These are phyloP conservation scores for Ypsolopha scabrella DNA, from an alignment of 2,888 invertebrate species.

Conservation along the genomic window DNA sequence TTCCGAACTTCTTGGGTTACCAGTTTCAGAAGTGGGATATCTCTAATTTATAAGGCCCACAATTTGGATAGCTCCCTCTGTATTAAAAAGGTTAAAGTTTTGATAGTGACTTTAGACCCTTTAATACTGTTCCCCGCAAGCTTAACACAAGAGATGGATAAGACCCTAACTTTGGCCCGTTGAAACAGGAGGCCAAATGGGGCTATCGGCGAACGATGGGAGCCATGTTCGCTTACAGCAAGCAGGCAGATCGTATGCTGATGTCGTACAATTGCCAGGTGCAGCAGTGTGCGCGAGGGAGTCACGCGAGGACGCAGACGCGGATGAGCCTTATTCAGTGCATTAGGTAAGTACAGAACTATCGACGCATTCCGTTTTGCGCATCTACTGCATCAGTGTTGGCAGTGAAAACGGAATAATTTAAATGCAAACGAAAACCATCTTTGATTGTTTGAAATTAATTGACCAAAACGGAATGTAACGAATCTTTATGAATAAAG, in stretches of 20 bases:
- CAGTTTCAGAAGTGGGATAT: no score
- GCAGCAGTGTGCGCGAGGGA: slow-evolving; percentile 57
- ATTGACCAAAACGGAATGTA: no score
- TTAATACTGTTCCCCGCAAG: slow-evolving; percentile 11
- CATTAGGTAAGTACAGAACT: slow-evolving; percentile 69
- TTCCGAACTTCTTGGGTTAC: not conserved
- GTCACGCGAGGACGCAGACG: slow-evolving; percentile 45
- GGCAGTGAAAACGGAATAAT: no score
- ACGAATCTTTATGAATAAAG: no score
- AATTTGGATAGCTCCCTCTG: no score
- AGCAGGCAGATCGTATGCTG: slow-evolving; percentile 65
- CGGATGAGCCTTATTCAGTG: slow-evolving; percentile 85
- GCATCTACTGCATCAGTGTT: no score
- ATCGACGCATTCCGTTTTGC: no score
- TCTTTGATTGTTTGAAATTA: no score
- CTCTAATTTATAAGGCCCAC: no score
- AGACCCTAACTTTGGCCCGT: slow-evolving; percentile 29
- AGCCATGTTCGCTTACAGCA: slow-evolving; percentile 67
- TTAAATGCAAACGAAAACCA: no score
- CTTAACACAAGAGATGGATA: slow-evolving; percentile 34
- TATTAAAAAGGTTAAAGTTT: no score
- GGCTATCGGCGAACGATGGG: slow-evolving; percentile 67
- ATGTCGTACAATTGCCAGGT: slow-evolving; percentile 69
- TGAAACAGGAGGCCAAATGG: slow-evolving; percentile 66
- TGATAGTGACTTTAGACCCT: no score